Base-by-base conservation (phyloP, 2,888 invertebrate species). In the Athripsodes cinereus region DNA sequence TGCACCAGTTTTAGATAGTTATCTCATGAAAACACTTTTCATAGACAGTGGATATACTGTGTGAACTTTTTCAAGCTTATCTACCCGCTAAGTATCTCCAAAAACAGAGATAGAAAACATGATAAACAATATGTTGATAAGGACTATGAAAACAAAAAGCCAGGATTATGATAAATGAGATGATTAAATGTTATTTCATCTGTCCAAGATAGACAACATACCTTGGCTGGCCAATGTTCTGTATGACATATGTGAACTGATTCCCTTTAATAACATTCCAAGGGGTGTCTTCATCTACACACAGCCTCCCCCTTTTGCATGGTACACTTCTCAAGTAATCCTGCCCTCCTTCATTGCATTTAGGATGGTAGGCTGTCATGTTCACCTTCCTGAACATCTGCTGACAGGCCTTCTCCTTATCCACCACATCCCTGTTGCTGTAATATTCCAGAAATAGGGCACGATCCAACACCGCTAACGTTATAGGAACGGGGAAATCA, bases 221-320 rank as follows among this genome's bases (percentile, higher is more conserved):
- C 91, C 94, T 89, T 58, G 97, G 95, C 70, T 94, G 90, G 65
- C 87, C 86, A 60, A 88, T 84, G 73, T 96, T 91, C 70, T 92
- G 87, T 61, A 98, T 89, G 62, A 90, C 88, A 76, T 92, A 96
- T 1, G 97, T 97, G 72, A 98, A 95, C 75, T 98, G 97, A 73
- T 90, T 86, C 52, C 86, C 88, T 66, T 86, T 85, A 11, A 97
- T 81, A 1, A 97, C 93, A 81, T 92, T 90, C 72, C 82, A 82
- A 21, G 90, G 84, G 59, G 85, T 82, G 72, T 92, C 93, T 73
- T 95, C 96, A 74, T 96, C 96, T 40, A 81, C 71, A 72, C 97
- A 98, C 1, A 96, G 71, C 63, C 81, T 72, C 22, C 83, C 86
- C 66, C 78, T 79, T 0, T 85, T 81, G 70, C 96, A 97, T 1